These are phyloP conservation scores for Leptobrachium ailaonicum DNA, from an alignment of 2,113 vertebrate genomes.

Conservation along the genomic window DNA sequence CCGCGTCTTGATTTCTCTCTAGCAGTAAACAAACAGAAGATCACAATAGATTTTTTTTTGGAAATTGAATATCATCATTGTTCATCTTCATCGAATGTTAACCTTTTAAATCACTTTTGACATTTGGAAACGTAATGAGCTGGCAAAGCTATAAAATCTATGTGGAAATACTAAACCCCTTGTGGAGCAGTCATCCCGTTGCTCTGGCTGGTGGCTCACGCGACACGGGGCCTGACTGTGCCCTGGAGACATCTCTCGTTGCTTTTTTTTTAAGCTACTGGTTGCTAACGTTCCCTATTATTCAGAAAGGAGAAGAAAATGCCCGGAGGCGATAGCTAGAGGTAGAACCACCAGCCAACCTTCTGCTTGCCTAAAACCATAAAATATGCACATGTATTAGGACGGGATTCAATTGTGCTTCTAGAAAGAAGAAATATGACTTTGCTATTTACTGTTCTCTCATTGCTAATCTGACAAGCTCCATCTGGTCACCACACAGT, in stretches of 20 bases:
- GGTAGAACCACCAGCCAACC: constrained; percentile 62
- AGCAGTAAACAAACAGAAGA: not conserved
- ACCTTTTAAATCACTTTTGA: constrained; percentile 89
- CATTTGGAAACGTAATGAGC: constrained; percentile 79
- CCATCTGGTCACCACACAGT: constrained; percentile 73
- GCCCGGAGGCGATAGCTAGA: constrained; percentile 64
- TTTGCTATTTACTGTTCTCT: constrained; percentile 63
- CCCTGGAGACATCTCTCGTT: constrained; percentile 70
- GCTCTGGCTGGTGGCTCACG: constrained; percentile 84
- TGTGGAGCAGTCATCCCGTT: constrained; percentile 79
- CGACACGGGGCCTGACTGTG: constrained; percentile 68
- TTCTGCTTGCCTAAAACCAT: constrained; percentile 66
- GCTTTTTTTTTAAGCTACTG: constrained; percentile 75
- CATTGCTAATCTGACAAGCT: constrained; percentile 75
- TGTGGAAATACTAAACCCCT: constrained; percentile 77
- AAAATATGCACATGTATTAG: constrained; percentile 73
- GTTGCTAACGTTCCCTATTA: constrained; percentile 84
- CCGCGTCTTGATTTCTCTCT: no score
- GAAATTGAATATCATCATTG: constrained; percentile 61
- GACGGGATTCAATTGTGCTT: constrained; percentile 66
- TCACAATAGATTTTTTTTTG: constrained; percentile 2
- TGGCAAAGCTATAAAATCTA: constrained; percentile 74
- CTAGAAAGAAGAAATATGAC: constrained; percentile 57
- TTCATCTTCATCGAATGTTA: constrained; percentile 72
- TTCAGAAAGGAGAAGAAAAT: constrained; percentile 62